A percentile compares a stretch with the other conserved stretches of the same genome.
phyloP scores from a whole-genome alignment of 2,888 invertebrate genomes.

The Nycteola revayana region DNA sequence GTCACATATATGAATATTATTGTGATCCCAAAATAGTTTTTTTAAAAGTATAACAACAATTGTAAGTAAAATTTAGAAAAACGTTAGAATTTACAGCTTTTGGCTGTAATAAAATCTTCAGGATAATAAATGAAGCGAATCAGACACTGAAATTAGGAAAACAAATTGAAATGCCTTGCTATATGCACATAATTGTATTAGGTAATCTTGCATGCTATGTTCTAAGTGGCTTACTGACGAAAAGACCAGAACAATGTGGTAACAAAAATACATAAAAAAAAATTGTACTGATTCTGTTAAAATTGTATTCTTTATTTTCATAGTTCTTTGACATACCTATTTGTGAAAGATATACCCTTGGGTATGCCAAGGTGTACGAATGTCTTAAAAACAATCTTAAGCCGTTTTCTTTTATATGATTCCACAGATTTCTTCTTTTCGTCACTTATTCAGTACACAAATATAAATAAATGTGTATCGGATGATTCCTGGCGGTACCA shows the following conservation, averaged over 20 bases:
- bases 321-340: too few species aligned
- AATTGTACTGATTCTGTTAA: too few species aligned
- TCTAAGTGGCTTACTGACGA: conserved; percentile 20
- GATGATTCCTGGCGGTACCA: conserved; percentile 23
- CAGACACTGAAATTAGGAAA: conserved; percentile 11
- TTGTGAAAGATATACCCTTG: too few species aligned
- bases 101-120: conserved; percentile 18
- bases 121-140: conserved; percentile 10
- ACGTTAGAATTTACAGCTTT: conserved; percentile 18
- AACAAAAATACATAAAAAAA: too few species aligned
- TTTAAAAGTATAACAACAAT: conserved; percentile 1
- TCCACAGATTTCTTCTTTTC: conserved; percentile 3
- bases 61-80: conserved; percentile 6
- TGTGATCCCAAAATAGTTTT: conserved; percentile 6
- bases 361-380: too few species aligned
- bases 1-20: conserved; percentile 33
- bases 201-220: conserved; percentile 6
- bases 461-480: conserved; percentile 1
- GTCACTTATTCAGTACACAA: conserved; percentile 3
- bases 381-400: too few species aligned
- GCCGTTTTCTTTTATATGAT: too few species aligned
- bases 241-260: conserved; percentile 1
- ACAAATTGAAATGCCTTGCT: conserved; percentile 12
- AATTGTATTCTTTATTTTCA: too few species aligned
- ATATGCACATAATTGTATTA: conserved; percentile 15